phyloP scores from a whole-genome alignment of 1,140 invertebrate genomes.

The Nylanderia fulva region DNA sequence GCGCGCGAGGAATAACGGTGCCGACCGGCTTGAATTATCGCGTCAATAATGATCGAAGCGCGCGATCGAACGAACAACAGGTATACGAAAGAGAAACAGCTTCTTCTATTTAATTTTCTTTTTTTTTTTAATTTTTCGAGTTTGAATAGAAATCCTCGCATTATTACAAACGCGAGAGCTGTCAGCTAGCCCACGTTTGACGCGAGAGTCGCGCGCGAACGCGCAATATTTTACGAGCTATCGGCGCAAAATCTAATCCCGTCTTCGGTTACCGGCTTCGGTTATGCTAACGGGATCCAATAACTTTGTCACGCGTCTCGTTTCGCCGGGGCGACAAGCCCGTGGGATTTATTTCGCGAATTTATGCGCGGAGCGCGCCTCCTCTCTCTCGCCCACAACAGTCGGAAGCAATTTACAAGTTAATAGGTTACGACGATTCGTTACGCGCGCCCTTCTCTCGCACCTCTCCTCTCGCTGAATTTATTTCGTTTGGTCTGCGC shows the following conservation, averaged over 20 bases:
- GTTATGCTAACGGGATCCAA: conserved; percentile 60
- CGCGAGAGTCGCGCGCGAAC: neutral
- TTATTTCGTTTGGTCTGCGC: conserved; percentile 65
- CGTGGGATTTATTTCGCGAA: conserved; percentile 70
- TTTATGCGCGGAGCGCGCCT: conserved; percentile 63
- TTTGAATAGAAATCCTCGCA: neutral
- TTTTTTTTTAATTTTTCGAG: no score
- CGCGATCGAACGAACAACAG: conserved; percentile 35
- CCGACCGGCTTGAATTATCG: conserved; percentile 63
- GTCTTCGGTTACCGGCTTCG: conserved; percentile 46
- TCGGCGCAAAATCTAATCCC: conserved; percentile 46
- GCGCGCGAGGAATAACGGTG: conserved; percentile 56
- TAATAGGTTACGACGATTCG: conserved; percentile 83
- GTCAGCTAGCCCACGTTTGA: neutral
- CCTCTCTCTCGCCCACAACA: conserved; percentile 60
- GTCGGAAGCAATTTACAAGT: conserved; percentile 85
- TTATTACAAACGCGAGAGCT: neutral
- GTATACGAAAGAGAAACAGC: no score
- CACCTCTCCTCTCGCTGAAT: conserved; percentile 29
- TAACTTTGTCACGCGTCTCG: conserved; percentile 65
- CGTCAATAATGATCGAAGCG: conserved; percentile 52
- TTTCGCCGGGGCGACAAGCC: conserved; percentile 62
- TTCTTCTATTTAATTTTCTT: neutral
- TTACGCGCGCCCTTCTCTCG: conserved; percentile 75
- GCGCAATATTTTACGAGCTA: conserved; percentile 29